Evolutionary conservation across 2,888 invertebrate genomes (phyloP), one percentile per base, ranked within the genome.

Genomic region (Tribolium freemani): DNA sequence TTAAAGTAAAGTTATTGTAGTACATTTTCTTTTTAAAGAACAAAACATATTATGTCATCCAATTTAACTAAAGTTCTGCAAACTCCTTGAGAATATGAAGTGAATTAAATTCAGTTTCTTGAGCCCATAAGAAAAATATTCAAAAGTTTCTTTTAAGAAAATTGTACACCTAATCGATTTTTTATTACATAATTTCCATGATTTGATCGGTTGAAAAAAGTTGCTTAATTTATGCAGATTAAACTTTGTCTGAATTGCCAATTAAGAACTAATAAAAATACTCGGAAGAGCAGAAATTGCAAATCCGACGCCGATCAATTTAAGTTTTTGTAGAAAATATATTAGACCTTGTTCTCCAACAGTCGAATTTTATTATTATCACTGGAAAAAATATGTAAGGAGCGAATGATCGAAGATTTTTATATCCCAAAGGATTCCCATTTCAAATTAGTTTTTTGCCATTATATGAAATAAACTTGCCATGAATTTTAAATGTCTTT

Each of bases 401-500:
- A 60, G 46, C 26, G 46, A 60, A 60, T 26, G 26, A 10, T 38
- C 1, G 10, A 30, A 30, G 13, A 26, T 31, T 58, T 45, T 57
- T 31, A 57, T 38, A 44, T 44, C 58, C 58, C 58, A 16, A 58
- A n/a, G 30, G 60, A 26, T 46, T 45, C 48, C 48, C 3, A 60
- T 48, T 26, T 10, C 46, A 60, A 60, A 60, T 60, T 46, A 21
- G 48, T 60, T 60, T 60, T 60, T 60, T 60, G 60, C 60, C 46
- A 60, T 60, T 60, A 60, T 48, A 46, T 16, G 16, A 48, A 38
- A 58, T 10, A 46, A 46, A 21, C 45, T 58, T 46, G 60, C 45
- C 10, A 11, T 48, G 60, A 48, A 60, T 38, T 60, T 60, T 60
- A 60, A 60, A 60, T 60, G 60, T 46, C 60, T 60, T 48, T 46